Conservation (phyloP, 2,113 vertebrate genomes). For the Scopus umbretta region DNA sequence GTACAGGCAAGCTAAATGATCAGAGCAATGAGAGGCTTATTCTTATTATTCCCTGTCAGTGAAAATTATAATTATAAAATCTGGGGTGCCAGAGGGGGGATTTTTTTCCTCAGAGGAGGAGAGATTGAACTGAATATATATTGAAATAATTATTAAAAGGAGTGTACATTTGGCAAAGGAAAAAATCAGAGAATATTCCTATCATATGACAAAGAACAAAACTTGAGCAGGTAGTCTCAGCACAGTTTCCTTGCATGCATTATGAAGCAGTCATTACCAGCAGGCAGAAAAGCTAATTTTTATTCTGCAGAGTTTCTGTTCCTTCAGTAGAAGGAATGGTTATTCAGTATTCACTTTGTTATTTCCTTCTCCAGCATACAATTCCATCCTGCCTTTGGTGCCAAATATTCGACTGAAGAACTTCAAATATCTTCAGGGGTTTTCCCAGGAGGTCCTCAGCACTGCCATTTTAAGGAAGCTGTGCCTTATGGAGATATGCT, state of each 20-base stretch:
- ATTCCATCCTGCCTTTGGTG: not conserved
- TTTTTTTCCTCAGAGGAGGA: not conserved
- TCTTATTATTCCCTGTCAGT: not conserved
- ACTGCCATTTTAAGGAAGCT: not conserved
- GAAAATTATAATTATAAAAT: not conserved
- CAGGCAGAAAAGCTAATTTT: not conserved
- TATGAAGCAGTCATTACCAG: not conserved
- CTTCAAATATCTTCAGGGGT: not conserved
- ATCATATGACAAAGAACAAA: not conserved
- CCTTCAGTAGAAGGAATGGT: not conserved
- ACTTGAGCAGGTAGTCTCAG: not conserved
- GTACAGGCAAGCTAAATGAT: not conserved
- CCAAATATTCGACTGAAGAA: not conserved
- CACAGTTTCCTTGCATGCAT: not conserved
- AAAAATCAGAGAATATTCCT: not conserved
- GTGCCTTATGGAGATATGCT: accelerated
- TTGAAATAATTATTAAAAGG: not conserved
- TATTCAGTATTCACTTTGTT: not conserved
- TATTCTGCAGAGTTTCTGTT: not conserved
- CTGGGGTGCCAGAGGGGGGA: not conserved
- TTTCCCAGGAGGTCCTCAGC: not conserved
- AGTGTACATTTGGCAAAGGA: not conserved
- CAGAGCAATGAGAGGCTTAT: not conserved
- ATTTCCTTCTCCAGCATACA: not conserved
- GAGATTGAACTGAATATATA: not conserved